Percentiles rank a stretch among this genome's conserved stretches.
These are phyloP conservation scores for Nephrotoma appendiculata DNA, from an alignment of 2,888 invertebrate species.

Conservation along the genomic window DNA sequence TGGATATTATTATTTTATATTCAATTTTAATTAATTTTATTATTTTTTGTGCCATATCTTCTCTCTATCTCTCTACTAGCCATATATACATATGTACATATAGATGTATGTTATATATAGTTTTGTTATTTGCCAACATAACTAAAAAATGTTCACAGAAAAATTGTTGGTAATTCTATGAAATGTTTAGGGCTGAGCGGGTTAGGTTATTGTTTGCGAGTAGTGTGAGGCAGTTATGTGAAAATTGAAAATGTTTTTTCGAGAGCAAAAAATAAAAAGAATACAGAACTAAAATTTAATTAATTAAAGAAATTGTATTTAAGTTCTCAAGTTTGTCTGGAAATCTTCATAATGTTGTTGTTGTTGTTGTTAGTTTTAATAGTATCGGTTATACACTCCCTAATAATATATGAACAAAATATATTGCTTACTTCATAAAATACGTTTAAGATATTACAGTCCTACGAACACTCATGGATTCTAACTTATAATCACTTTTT, in stretches of 20 bases:
- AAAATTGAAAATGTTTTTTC: neutral
- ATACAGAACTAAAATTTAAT: neutral
- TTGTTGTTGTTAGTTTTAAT: neutral
- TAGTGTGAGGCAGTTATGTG: neutral
- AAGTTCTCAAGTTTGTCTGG: neutral
- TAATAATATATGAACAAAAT: neutral
- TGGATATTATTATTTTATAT: constrained; percentile 4
- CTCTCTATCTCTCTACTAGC: neutral
- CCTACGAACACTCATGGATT: neutral
- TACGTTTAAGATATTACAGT: neutral
- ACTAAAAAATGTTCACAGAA: neutral
- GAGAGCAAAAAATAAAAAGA: neutral
- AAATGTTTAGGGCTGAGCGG: neutral
- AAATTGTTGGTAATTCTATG: neutral
- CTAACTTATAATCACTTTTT: neutral
- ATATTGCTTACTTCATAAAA: neutral
- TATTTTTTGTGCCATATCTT: neutral
- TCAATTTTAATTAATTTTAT: constrained; percentile 3
- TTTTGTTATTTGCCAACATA: neutral
- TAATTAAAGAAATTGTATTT: neutral
- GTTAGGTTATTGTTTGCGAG: neutral
- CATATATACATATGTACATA: neutral
- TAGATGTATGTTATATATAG: neutral
- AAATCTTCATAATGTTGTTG: neutral
- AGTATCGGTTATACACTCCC: too few species aligned